Evolutionary conservation across 2,888 invertebrate species (phyloP), one percentile per base, ranked within the genome.

Genomic region (Venusia cambrica): DNA sequence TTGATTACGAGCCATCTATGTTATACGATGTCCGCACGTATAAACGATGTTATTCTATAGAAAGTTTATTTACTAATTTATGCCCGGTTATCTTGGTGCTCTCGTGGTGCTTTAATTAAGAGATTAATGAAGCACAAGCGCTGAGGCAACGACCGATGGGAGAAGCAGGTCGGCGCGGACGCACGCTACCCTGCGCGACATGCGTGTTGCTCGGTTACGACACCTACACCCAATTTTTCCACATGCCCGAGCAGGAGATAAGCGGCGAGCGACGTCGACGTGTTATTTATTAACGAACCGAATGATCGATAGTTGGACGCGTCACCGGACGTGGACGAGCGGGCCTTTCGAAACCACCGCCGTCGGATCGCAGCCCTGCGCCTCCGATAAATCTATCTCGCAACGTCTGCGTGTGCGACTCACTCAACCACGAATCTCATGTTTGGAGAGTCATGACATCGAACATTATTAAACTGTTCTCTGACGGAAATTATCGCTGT

Each of bases 221-320:
- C 84, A 85, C 80, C 83, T 81, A 85, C 85, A 81, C 84, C 83
- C 74, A 85, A 83, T 84, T 81, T 81, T 87, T 85, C 84, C 84
- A 84, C 87, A 84, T 85, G 87, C 78, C 77, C 81, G 83, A 73
- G 72, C 84, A 83, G 73, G 73, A 84, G 87, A 85, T 85, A 84
- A 85, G 83, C 81, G 66, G 73, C 73, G 69, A 71, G 62, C 76
- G 78, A 84, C 77, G 79, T 75, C 80, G 69, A 81, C 84, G 81
- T 85, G 83, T 84, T 84, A 84, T 87, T 85, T 85, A 87, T 87
- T 84, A 87, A 85, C 87, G 87, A 87, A 87, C 83, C 83, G 85
- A 87, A 85, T 87, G 87, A 87, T 87, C 84, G 87, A 87, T 87
- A 83, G 87, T 74, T 77, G 81, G 79, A 76, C 83, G 83, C 83